Evolutionary conservation across 2,113 vertebrate genomes (phyloP), one percentile per base, ranked within the genome.

Genomic region (Ammodytes dubius): DNA sequence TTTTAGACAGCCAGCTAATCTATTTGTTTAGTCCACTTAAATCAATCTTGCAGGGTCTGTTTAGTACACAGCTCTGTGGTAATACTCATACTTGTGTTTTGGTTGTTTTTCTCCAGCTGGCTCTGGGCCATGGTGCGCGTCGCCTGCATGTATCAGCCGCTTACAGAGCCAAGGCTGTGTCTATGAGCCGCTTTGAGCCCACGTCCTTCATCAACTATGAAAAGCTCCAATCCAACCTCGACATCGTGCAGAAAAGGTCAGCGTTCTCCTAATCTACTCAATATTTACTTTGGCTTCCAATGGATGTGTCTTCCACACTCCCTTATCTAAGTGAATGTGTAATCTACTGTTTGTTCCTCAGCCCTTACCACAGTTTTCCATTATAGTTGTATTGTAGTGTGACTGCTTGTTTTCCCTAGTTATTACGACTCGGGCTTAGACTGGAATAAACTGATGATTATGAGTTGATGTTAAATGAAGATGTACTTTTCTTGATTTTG

Each of bases 141-240:
- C 95, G 95, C 70, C 96, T 99, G 87, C 98, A 99, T 92, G 95
- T 98, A 80, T 95, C 97, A 6, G 93, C 97, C 0, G 93, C 94
- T 6, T 93, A 97, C 87, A 96, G 96, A 93, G 97, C 98, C 73
- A 95, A 95, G 93, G 96, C 96, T 89, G 97, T 99, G 94, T 92
- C 97, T 6, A 98, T 99, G 97, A 99, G 98, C 93, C 97, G 96
- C 89, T 99, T 99, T 88, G 98, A 99, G 87, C 96, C 97, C 67
- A 93, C 89, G 1, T 95, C 96, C 67, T 95, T 93, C 68, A 58
- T 99, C 85, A 95, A 93, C 80, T 99, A 99, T 69, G 96, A 97
- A 71, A 96, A 91, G 77, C 88, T 99, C 45, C 96, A 96, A 58
- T 96, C 97, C 91, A 99, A 97, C 71, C 92, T 99, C 66, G 94